Evolutionary conservation across 2,888 invertebrate species (phyloP).

Genomic region (Brassicogethes aeneus): DNA sequence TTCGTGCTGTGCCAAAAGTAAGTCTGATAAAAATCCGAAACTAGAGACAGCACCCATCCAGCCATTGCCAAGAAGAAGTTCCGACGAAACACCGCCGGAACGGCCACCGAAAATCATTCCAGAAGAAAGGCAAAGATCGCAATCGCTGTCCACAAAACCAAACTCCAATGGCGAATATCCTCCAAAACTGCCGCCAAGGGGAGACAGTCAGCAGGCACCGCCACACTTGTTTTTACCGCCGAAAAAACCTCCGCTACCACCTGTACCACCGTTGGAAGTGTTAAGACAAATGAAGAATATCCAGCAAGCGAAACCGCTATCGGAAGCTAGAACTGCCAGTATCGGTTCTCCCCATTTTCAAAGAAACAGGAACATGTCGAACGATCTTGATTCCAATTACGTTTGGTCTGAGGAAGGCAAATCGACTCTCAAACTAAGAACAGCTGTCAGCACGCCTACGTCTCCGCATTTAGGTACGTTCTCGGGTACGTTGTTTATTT

Average conservation of each 20-base stretch:
- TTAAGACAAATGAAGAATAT: constrained; percentile 47
- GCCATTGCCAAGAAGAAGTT: constrained; percentile 54
- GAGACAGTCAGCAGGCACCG: constrained; percentile 39
- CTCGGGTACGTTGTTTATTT: too few species aligned
- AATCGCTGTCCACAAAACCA: constrained; percentile 39
- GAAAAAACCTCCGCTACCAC: constrained; percentile 65
- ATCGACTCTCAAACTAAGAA: constrained; percentile 20
- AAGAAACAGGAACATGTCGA: constrained; percentile 49
- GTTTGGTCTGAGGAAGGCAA: constrained; percentile 14
- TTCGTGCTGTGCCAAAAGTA: constrained; percentile 58
- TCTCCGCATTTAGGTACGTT: constrained; percentile 36
- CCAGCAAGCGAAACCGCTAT: constrained; percentile 35
- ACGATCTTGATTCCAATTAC: constrained; percentile 47
- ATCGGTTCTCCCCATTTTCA: constrained; percentile 57
- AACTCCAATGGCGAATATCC: constrained; percentile 25
- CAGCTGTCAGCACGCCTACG: constrained; percentile 40
- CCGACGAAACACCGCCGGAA: constrained; percentile 54
- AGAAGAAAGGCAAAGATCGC: constrained; percentile 44
- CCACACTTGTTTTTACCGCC: constrained; percentile 53
- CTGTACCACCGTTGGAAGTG: constrained; percentile 56
- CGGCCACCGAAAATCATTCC: constrained; percentile 55
- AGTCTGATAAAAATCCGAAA: constrained; percentile 40
- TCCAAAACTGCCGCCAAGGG: constrained; percentile 48
- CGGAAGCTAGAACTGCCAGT: constrained; percentile 49
- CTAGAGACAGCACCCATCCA: constrained; percentile 44